phyloP scores from a whole-genome alignment of 2,888 invertebrate genomes.

The Acronicta leporina region DNA sequence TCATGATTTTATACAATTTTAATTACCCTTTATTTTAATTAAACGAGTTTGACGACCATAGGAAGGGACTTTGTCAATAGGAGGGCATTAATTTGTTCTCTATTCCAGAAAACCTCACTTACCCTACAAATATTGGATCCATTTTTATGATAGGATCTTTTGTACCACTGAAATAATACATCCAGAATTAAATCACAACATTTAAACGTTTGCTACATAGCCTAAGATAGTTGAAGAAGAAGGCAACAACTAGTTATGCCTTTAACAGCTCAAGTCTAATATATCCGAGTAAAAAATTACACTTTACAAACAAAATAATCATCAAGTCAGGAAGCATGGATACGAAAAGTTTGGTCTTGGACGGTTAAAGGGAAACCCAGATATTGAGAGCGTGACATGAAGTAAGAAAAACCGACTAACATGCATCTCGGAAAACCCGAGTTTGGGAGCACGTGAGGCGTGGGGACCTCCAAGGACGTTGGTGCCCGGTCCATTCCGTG shows the following conservation, averaged over 20 bases:
- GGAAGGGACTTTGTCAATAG: not conserved
- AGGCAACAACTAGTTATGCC: not conserved
- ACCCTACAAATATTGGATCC: constrained; percentile 32
- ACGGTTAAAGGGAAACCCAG: not conserved
- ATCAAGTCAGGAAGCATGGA: too few relatives aligned
- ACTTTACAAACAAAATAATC: too few relatives aligned
- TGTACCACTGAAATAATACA: constrained; percentile 43
- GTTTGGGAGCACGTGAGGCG: too few relatives aligned
- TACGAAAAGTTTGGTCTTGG: too few relatives aligned
- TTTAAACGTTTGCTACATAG: not conserved
- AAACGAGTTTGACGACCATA: not conserved
- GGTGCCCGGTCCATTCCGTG: too few relatives aligned
- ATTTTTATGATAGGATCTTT: constrained; percentile 32
- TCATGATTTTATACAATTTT: not conserved
- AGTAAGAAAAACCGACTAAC: too few relatives aligned
- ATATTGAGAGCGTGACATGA: too few relatives aligned
- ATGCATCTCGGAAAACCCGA: too few relatives aligned
- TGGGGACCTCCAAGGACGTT: too few relatives aligned
- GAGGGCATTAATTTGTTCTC: not conserved
- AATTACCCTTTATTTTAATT: too few relatives aligned
- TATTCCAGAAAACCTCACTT: constrained; percentile 13
- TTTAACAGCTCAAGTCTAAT: too few relatives aligned
- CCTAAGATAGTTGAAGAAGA: not conserved
- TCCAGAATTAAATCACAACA: constrained; percentile 13
- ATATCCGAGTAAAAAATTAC: too few relatives aligned